A percentile compares a stretch with the other conserved stretches of the same genome.
Evolutionary conservation across 2,888 invertebrate species (phyloP).

Genomic region (Aquatica leii): DNA sequence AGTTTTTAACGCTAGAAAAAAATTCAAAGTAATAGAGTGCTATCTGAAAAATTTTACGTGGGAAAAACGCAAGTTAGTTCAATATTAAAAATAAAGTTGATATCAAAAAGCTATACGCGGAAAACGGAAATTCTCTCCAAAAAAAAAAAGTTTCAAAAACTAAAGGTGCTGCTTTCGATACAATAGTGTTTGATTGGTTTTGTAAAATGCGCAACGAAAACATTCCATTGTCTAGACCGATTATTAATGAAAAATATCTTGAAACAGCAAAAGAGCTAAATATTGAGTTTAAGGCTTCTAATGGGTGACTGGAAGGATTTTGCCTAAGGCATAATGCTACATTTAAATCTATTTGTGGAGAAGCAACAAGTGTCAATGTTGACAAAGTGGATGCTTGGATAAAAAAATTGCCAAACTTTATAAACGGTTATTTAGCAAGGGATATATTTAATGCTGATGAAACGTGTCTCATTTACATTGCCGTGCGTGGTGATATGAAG

Average conservation of each 20-base stretch:
- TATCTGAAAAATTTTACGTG: too few species aligned
- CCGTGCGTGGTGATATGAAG: too few species aligned
- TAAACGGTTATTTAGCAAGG: not conserved
- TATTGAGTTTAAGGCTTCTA: conserved; percentile 3
- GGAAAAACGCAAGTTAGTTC: too few species aligned
- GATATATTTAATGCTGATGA: conserved; percentile 14
- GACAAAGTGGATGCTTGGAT: not conserved
- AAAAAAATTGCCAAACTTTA: not conserved
- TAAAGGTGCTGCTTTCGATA: not conserved
- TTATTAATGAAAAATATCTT: not conserved
- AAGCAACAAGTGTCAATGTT: not conserved
- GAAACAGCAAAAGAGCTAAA: conserved; percentile 1
- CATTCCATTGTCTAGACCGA: not conserved
- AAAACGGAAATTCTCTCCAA: too few species aligned
- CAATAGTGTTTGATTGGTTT: conserved; percentile 2
- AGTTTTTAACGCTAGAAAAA: too few species aligned
- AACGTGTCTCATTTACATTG: conserved; percentile 35
- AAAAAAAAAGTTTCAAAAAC: conserved; percentile 1
- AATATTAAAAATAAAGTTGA: too few species aligned
- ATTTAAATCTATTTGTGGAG: too few species aligned
- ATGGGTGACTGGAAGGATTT: not conserved
- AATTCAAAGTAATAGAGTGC: not conserved
- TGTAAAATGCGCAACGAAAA: conserved; percentile 1
- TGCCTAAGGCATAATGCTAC: not conserved
- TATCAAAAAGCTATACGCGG: too few species aligned